Percentiles rank a stretch among this genome's conserved stretches.
Evolutionary conservation across 1,140 invertebrate genomes (phyloP).

Genomic region (Atta cephalotes): DNA sequence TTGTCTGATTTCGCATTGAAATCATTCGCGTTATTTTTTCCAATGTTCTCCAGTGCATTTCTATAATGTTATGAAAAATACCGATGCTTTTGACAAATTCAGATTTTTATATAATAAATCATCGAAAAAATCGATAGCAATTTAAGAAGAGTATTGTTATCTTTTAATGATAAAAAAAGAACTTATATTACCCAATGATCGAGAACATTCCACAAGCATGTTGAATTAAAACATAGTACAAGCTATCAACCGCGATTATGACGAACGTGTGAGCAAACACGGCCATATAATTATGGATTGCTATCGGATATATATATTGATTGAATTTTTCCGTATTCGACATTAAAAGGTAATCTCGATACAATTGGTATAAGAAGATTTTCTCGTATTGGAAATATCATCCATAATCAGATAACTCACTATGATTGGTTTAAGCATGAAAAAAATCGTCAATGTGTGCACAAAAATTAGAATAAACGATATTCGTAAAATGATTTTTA

Average conservation of each 20-base stretch:
- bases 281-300: neutral
- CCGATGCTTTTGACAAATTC: neutral
- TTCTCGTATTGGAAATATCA: neutral
- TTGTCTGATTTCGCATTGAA: neutral
- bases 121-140: neutral
- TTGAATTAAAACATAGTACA: constrained; percentile 26
- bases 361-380: neutral
- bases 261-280: neutral
- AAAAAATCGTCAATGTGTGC: neutral
- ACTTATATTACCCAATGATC: constrained; percentile 15
- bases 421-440: neutral
- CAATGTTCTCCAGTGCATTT: constrained; percentile 21
- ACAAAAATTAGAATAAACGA: neutral
- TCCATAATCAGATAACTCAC: neutral
- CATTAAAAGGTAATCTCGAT: neutral
- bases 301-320: constrained; percentile 7
- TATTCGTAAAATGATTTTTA: neutral
- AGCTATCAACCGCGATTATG: neutral
- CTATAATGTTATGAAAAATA: neutral
- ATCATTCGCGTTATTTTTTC: neutral
- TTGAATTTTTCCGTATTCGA: constrained; percentile 16
- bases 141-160: neutral
- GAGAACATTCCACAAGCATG: constrained; percentile 38
- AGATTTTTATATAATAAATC: neutral
- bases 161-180: neutral